A percentile compares a stretch with the other conserved stretches of the same genome.
Conservation (phyloP, 2,797 vertebrate species). For the Pangasius mekongensis region DNA sequence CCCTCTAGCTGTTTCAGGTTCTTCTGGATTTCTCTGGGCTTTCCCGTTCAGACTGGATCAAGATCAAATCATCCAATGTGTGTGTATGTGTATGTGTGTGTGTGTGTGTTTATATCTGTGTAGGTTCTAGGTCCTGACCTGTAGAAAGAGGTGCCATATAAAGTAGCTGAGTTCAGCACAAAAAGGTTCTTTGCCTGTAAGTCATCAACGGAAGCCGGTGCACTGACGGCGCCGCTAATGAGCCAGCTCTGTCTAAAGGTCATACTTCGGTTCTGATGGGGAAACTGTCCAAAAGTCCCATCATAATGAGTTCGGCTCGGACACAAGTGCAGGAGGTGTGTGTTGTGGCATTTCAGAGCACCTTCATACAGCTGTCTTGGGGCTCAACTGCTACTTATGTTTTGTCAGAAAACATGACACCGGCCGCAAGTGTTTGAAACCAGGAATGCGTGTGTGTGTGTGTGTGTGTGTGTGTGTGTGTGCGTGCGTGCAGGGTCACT, state of each 20-base stretch:
- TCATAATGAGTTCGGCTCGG: constrained; percentile 19
- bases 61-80: neutral
- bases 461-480: constrained; percentile 14
- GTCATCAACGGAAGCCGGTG: neutral
- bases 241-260: constrained; percentile 33
- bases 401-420: constrained; percentile 35
- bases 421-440: constrained; percentile 15
- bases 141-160: constrained; percentile 19
- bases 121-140: constrained; percentile 23
- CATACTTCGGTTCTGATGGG: constrained; percentile 26
- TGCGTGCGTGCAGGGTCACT: constrained; percentile 10
- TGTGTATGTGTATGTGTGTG: neutral
- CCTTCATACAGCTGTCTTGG: constrained; percentile 44
- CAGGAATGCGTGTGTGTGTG: constrained; percentile 21
- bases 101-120: neutral
- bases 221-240: constrained; percentile 23
- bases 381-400: constrained; percentile 27
- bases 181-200: constrained; percentile 13
- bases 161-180: constrained; percentile 42
- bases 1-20: neutral
- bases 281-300: constrained; percentile 11
- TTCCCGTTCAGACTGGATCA: neutral
- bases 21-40: neutral
- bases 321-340: neutral
- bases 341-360: constrained; percentile 31